Conservation (phyloP, 2,797 vertebrate species). For the Pseudocheirus occidentalis region DNA sequence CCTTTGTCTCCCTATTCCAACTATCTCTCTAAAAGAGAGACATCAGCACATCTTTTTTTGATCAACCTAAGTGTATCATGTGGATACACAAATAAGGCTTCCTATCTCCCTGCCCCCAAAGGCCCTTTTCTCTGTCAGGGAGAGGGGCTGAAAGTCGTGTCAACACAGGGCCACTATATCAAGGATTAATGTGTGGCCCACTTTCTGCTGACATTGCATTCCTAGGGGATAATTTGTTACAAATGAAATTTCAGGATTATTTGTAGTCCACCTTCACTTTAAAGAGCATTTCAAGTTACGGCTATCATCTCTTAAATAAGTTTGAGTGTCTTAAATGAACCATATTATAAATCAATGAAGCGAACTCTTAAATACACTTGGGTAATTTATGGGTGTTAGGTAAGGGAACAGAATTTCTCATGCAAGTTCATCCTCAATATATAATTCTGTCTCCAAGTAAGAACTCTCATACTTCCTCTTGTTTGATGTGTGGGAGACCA, state of each 20-base stretch:
- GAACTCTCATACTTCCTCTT: not conserved
- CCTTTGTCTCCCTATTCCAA: not conserved
- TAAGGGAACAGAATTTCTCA: not conserved
- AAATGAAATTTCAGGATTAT: slow-evolving; percentile 48
- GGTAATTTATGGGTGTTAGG: slow-evolving; percentile 47
- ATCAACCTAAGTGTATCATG: not conserved
- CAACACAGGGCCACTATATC: not conserved
- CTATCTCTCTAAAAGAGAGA: not conserved
- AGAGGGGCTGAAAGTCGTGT: not conserved
- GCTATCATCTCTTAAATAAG: slow-evolving; percentile 55
- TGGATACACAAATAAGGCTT: accelerated
- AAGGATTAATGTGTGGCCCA: not conserved
- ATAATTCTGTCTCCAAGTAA: not conserved
- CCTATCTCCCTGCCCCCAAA: not conserved
- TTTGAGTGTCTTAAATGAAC: slow-evolving; percentile 67
- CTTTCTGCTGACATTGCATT: slow-evolving; percentile 44
- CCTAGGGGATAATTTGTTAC: slow-evolving; percentile 32
- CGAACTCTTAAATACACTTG: slow-evolving; percentile 12
- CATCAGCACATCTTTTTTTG: not conserved
- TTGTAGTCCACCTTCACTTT: slow-evolving; percentile 46
- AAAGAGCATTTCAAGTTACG: slow-evolving; percentile 21
- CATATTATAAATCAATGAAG: slow-evolving; percentile 54
- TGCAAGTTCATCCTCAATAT: not conserved
- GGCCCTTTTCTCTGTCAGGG: not conserved
- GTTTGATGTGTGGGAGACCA: not conserved